Percentiles rank a stretch among this genome's conserved stretches.
phyloP scores from a whole-genome alignment of 2,888 invertebrate species.

The Cataglyphis albicans region DNA sequence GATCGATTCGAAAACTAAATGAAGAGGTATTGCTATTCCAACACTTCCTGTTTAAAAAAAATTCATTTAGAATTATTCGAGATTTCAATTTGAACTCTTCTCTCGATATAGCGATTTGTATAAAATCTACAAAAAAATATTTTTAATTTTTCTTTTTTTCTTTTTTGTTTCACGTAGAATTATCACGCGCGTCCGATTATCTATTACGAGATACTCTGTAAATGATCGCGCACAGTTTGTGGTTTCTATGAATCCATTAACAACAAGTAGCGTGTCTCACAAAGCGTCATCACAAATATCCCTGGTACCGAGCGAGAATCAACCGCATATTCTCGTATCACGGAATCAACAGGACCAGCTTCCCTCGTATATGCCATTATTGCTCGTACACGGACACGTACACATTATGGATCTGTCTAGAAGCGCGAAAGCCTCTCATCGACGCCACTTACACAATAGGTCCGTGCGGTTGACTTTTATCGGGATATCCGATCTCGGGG shows the following conservation, averaged over 20 bases:
- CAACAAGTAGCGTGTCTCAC: constrained; percentile 36
- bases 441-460: constrained; percentile 11
- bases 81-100: not conserved
- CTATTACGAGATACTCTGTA: not conserved
- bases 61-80: not conserved
- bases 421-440: constrained; percentile 18
- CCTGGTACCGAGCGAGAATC: constrained; percentile 22
- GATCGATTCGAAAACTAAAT: constrained; percentile 24
- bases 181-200: not conserved
- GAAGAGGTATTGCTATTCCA: constrained; percentile 2
- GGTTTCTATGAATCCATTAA: constrained; percentile 44
- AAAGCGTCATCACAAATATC: constrained; percentile 46
- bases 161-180: not conserved
- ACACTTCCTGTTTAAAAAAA: constrained; percentile 30
- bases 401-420: constrained; percentile 9
- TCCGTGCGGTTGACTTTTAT: constrained; percentile 3
- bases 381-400: not conserved
- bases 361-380: constrained; percentile 41
- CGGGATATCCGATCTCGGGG: constrained; percentile 17
- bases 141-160: not conserved
- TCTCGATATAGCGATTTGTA: not conserved
- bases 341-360: constrained; percentile 33
- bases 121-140: not conserved
- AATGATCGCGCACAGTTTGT: not conserved
- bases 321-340: constrained; percentile 30